These are phyloP conservation scores for Melanchra persicariae DNA, from an alignment of 2,888 invertebrate genomes.

Conservation along the genomic window DNA sequence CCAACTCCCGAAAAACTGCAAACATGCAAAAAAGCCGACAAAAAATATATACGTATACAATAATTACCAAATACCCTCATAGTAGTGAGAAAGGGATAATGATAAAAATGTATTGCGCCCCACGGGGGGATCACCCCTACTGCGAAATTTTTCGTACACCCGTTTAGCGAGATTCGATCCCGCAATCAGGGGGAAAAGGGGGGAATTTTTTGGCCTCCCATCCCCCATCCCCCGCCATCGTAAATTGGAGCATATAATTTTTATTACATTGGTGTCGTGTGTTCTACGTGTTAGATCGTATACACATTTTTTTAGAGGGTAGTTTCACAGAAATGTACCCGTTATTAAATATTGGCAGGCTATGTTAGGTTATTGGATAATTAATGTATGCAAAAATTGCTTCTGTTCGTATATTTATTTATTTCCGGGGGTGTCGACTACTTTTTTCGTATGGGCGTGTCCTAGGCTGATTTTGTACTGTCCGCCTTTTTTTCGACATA, in stretches of 20 bases:
- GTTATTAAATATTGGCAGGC: slow-evolving; percentile 42
- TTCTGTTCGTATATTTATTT: slow-evolving; percentile 45
- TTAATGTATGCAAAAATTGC: slow-evolving; percentile 54
- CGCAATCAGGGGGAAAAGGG: slow-evolving; percentile 86
- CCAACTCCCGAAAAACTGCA: slow-evolving; percentile 61
- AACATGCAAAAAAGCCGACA: slow-evolving; percentile 63
- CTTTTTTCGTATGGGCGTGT: slow-evolving; percentile 60
- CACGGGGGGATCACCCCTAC: slow-evolving; percentile 74
- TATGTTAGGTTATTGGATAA: slow-evolving; percentile 26
- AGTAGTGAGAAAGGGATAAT: slow-evolving; percentile 88
- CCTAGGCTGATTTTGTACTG: slow-evolving; percentile 46
- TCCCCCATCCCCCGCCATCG: slow-evolving; percentile 77
- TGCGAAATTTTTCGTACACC: slow-evolving; percentile 83
- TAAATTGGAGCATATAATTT: slow-evolving; percentile 91
- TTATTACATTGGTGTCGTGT: slow-evolving; percentile 89
- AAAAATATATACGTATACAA: slow-evolving; percentile 80
- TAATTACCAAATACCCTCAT: slow-evolving; percentile 87
- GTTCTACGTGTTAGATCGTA: slow-evolving; percentile 76
- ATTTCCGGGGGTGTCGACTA: slow-evolving; percentile 54
- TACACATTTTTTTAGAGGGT: slow-evolving; percentile 58
- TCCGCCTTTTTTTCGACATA: slow-evolving; percentile 48
- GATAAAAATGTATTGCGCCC: slow-evolving; percentile 88
- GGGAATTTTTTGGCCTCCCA: slow-evolving; percentile 84
- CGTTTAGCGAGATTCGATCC: slow-evolving; percentile 90
- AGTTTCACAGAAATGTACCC: slow-evolving; percentile 40